phyloP scores from a whole-genome alignment of 2,888 invertebrate genomes.

The Synergus laeviventris region DNA sequence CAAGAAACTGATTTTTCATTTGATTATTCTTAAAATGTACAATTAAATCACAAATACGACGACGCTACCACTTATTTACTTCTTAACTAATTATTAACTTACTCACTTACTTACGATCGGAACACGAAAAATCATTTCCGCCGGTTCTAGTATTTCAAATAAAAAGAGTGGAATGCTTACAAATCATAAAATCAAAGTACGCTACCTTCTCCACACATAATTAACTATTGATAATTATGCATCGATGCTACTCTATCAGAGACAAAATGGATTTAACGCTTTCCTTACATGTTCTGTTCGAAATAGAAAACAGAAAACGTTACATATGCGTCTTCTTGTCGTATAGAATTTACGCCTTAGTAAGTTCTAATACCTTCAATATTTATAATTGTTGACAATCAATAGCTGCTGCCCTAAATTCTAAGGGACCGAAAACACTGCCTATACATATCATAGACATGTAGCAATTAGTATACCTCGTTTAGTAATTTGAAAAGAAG shows the following conservation, averaged over 20 bases:
- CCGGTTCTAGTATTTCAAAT: constrained; percentile 52
- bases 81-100: no score
- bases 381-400: constrained; percentile 57
- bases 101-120: constrained; percentile 34
- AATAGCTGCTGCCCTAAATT: constrained; percentile 54
- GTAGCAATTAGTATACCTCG: constrained; percentile 70
- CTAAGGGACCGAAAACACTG: constrained; percentile 55
- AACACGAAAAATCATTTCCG: constrained; percentile 52
- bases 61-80: constrained; percentile 43
- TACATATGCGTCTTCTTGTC: constrained; percentile 53
- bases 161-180: constrained; percentile 64
- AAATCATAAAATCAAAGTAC: constrained; percentile 48
- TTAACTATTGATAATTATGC: constrained; percentile 41
- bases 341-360: constrained; percentile 55
- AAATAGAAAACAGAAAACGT: constrained; percentile 48
- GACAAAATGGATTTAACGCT: constrained; percentile 28
- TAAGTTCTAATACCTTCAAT: constrained; percentile 61
- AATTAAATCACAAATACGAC: constrained; percentile 59
- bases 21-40: constrained; percentile 56
- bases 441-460: constrained; percentile 61
- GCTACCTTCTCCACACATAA: constrained; percentile 51
- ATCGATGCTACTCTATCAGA: constrained; percentile 41
- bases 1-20: constrained; percentile 43
- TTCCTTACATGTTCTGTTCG: constrained; percentile 52
- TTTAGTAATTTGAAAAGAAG: constrained; percentile 57